Evolutionary conservation across 2,797 vertebrate genomes (phyloP).

Genomic region (Epinephelus coioides): DNA sequence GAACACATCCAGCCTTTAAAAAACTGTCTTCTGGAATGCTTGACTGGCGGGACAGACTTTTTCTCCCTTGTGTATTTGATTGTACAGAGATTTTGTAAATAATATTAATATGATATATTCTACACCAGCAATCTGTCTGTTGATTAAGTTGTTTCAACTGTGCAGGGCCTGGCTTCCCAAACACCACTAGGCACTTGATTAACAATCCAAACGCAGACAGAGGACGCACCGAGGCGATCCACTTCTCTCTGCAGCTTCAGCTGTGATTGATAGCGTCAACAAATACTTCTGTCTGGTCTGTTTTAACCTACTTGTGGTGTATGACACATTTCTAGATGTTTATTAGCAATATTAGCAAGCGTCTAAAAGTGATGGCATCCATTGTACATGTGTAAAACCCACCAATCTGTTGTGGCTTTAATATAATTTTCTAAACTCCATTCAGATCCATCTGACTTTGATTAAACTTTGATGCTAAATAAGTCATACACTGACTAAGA

Average conservation of each 20-base stretch:
- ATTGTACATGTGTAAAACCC: constrained; percentile 5
- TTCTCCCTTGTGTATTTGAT: constrained; percentile 73
- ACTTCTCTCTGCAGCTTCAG: constrained; percentile 16
- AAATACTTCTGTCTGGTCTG: background rate
- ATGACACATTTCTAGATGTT: constrained; percentile 1
- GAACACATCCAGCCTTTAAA: constrained; percentile 50
- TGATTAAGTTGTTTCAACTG: constrained; percentile 60
- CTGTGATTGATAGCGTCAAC: background rate
- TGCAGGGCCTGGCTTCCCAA: constrained; percentile 61
- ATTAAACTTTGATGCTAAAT: background rate
- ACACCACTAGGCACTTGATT: constrained; percentile 24
- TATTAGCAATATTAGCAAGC: constrained; percentile 13
- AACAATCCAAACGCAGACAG: constrained; percentile 52
- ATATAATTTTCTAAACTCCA: background rate
- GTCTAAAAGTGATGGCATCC: background rate
- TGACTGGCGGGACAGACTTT: constrained; percentile 62
- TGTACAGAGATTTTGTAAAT: constrained; percentile 83
- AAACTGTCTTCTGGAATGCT: constrained; percentile 66
- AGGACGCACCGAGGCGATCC: constrained; percentile 35
- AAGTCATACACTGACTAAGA: background rate
- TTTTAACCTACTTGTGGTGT: constrained; percentile 5
- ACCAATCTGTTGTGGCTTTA: background rate
- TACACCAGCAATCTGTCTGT: constrained; percentile 82
- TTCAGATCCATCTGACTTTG: background rate
- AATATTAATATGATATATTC: constrained; percentile 78